Evolutionary conservation across 2,797 vertebrate genomes (phyloP), one percentile per base, ranked within the genome.

Genomic region (Ctenochaetus hawaiiensis): DNA sequence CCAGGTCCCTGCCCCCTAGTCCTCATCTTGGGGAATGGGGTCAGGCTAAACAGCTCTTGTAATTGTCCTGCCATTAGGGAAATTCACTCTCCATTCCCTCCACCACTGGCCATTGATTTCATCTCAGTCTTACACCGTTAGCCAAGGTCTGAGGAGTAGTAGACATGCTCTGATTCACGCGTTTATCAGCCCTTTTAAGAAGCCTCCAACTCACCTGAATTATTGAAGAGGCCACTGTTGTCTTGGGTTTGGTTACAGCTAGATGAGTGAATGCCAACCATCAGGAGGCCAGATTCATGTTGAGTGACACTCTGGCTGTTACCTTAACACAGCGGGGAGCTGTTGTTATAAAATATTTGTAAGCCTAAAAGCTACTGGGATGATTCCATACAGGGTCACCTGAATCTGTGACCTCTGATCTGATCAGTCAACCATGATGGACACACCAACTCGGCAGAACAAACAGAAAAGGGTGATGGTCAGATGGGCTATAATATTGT

Each of bases 41-140:
- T 95, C 94, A 94, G 89, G 86, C 91, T 94, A 95, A 95, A 94
- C 91, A 93, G 93, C 91, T 90, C 93, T 94, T 94, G 93, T 96
- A 95, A 95, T 94, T 94, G 94, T 93, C 78, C 86, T 92, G 93
- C 94, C 94, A 95, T 95, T 95, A 95, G 94, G 94, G 94, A 95
- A 94, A 95, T 95, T 93, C 92, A 85, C 86, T 93, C 90, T 92
- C 87, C 90, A 89, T 93, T 92, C 90, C 83, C 88, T 86, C 87
- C 83, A 93, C 92, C 92, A 85, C 85, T 78, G 75, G 62, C 78
- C 93, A 96, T 95, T 89, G 95, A 95, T 95, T 95, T 95, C 88
- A 93, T 93, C 94, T 95, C 92, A 88, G 81, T 76, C 88, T 94
- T 93, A 93, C 93, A 92, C 91, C 82, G 86, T 90, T 87, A 89